phyloP scores from a whole-genome alignment of 1,140 invertebrate genomes.

The Aporrectodea caliginosa region DNA sequence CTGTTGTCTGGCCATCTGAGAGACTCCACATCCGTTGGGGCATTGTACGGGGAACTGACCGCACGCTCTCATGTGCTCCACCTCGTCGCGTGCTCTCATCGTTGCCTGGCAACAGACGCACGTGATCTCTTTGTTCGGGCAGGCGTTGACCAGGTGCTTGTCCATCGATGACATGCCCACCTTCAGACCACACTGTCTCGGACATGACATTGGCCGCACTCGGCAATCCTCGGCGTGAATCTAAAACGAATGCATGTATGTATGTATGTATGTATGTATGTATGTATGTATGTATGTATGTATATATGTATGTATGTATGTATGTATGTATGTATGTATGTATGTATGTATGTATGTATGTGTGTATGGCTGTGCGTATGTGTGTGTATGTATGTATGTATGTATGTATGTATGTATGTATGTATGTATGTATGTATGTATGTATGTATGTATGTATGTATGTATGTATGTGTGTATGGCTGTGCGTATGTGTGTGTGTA shows the following conservation, averaged over 20 bases:
- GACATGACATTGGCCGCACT: background rate
- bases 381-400: conserved; percentile 19
- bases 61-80: background rate
- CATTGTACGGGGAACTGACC: background rate
- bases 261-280: conserved; percentile 27
- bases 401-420: conserved; percentile 17
- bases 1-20: too few species aligned
- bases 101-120: background rate
- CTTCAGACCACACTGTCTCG: background rate
- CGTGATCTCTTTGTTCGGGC: background rate
- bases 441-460: conserved; percentile 7
- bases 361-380: too few species aligned
- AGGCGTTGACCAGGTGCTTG: background rate
- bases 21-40: background rate
- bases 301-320: conserved; percentile 22
- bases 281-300: conserved; percentile 26
- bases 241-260: conserved; percentile 44
- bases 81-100: background rate
- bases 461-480: too few species aligned
- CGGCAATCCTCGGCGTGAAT: conserved; percentile 9
- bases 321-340: conserved; percentile 20
- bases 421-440: conserved; percentile 17
- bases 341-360: conserved; percentile 27
- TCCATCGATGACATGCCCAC: background rate
- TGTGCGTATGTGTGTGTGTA: too few species aligned